Evolutionary conservation across 2,888 invertebrate species (phyloP).

Genomic region (Hermaeophaga mercurialis): DNA sequence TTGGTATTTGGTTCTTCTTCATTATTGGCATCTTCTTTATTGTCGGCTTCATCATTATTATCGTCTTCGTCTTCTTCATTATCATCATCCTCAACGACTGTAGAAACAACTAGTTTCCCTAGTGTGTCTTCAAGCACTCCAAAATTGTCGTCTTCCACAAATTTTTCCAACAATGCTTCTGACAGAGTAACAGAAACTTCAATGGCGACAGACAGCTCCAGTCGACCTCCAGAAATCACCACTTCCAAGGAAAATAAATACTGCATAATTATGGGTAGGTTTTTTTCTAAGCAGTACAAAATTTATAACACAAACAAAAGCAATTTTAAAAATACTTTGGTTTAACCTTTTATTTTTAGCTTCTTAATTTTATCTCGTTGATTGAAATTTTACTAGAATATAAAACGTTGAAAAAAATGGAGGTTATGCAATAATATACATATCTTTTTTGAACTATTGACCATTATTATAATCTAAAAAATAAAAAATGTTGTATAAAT

Average conservation of each 20-base stretch:
- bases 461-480: no score
- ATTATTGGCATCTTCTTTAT: slow-evolving; percentile 16
- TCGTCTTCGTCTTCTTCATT: slow-evolving; percentile 22
- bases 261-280: slow-evolving; percentile 60
- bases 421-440: no score
- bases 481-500: no score
- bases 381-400: no score
- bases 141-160: slow-evolving; percentile 37
- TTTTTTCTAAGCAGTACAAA: no score
- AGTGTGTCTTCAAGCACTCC: slow-evolving; percentile 18
- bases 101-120: slow-evolving; percentile 19
- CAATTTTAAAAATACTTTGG: no score
- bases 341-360: no score
- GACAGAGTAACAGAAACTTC: slow-evolving; percentile 12
- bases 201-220: slow-evolving; percentile 19
- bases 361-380: no score
- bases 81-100: slow-evolving; percentile 31
- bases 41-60: slow-evolving; percentile 28
- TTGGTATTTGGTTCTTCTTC: slow-evolving; percentile 11
- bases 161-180: neutral
- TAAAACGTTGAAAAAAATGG: no score
- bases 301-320: no score
- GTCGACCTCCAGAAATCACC: slow-evolving; percentile 35
- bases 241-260: slow-evolving; percentile 47
- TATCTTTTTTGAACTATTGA: no score